phyloP scores from a whole-genome alignment of 2,797 vertebrate genomes.

The Podargus strigoides region DNA sequence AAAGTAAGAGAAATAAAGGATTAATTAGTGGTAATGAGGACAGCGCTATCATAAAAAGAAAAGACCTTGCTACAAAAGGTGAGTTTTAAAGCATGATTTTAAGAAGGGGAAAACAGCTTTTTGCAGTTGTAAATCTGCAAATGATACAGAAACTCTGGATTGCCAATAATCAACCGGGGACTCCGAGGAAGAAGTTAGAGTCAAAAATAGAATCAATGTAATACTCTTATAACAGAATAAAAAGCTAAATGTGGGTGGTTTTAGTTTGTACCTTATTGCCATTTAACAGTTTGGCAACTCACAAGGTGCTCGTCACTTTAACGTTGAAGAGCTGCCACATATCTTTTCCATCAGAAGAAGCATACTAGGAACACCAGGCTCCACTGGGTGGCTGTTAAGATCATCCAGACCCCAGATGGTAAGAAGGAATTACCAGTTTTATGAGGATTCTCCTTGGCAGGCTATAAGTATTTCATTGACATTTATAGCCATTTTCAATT shows the following conservation, averaged over 20 bases:
- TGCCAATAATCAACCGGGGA: background rate
- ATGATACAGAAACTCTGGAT: background rate
- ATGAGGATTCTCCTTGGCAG: background rate
- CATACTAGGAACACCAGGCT: background rate
- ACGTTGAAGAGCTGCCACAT: background rate
- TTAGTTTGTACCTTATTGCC: background rate
- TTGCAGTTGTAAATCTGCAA: background rate
- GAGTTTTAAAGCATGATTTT: background rate
- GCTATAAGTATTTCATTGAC: background rate
- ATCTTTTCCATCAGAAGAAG: background rate
- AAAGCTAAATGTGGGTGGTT: fast-evolving
- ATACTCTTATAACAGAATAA: background rate
- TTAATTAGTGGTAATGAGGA: background rate
- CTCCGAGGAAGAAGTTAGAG: background rate
- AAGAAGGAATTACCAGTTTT: background rate
- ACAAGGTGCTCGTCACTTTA: background rate
- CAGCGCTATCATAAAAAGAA: background rate
- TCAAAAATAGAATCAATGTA: background rate
- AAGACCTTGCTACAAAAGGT: background rate
- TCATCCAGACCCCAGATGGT: background rate
- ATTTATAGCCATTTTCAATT: background rate
- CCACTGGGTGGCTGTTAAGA: background rate
- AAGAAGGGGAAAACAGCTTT: background rate
- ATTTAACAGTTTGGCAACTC: background rate
- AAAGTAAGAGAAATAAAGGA: background rate